Percentiles rank a stretch among this genome's conserved stretches.
These are phyloP conservation scores for Scopus umbretta DNA, from an alignment of 2,113 vertebrate genomes.

Conservation along the genomic window DNA sequence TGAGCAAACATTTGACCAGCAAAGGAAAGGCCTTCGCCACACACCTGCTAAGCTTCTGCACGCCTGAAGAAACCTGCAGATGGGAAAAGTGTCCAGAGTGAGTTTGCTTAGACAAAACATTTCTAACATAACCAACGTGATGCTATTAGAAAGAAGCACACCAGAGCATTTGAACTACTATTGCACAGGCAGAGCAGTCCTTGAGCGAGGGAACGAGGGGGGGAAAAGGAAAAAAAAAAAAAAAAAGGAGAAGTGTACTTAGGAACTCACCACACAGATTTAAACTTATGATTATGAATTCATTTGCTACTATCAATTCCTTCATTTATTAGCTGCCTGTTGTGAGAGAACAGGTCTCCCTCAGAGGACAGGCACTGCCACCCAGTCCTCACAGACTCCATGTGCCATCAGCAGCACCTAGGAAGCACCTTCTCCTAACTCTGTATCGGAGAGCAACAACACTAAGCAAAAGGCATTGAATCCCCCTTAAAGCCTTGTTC, in stretches of 20 bases:
- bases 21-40: background rate
- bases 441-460: background rate
- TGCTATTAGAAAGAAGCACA: background rate
- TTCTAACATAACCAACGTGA: background rate
- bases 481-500: background rate
- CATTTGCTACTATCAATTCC: background rate
- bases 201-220: background rate
- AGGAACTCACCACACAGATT: background rate
- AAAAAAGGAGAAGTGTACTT: background rate
- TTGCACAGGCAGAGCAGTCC: background rate
- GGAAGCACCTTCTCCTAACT: background rate
- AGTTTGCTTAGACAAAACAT: background rate
- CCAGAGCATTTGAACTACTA: background rate
- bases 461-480: background rate
- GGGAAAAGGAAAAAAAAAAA: no score
- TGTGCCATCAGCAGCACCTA: background rate
- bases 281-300: background rate
- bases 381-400: background rate
- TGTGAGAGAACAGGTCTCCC: background rate
- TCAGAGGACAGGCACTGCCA: background rate
- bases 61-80: background rate
- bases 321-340: background rate
- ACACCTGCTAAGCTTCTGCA: background rate
- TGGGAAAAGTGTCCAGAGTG: background rate
- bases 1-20: conserved; percentile 2